A percentile compares a stretch with the other conserved stretches of the same genome.
Evolutionary conservation across 2,113 vertebrate species (phyloP).

Genomic region (Sardina pilchardus): DNA sequence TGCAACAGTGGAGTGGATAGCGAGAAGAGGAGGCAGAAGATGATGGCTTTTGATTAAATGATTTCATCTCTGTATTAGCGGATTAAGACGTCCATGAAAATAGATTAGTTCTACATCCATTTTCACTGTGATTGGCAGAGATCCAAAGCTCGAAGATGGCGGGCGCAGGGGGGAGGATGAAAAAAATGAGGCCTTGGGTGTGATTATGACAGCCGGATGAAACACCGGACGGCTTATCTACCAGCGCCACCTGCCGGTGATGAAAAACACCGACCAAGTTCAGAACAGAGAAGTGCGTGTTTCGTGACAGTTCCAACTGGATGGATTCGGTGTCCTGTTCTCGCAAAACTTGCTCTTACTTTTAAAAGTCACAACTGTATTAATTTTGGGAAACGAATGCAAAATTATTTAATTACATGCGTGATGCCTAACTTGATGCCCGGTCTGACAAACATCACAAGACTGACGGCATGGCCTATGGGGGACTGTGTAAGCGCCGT

Average conservation of each 20-base stretch:
- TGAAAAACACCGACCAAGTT: neutral
- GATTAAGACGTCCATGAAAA: slow-evolving; percentile 75
- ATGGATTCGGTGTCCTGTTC: neutral
- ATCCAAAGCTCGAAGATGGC: slow-evolving; percentile 61
- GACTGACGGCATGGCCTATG: neutral
- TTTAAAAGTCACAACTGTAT: slow-evolving; percentile 12
- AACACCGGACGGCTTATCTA: neutral
- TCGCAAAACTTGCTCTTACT: neutral
- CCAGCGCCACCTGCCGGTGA: slow-evolving; percentile 67
- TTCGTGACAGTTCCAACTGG: neutral
- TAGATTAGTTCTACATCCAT: slow-evolving; percentile 76
- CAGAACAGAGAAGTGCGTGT: neutral
- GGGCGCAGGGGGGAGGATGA: slow-evolving; percentile 27
- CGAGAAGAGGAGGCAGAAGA: slow-evolving; percentile 51
- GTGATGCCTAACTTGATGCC: neutral
- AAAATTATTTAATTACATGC: neutral
- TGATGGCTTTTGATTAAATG: slow-evolving; percentile 74
- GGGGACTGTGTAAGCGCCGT: neutral
- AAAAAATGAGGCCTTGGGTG: slow-evolving; percentile 22
- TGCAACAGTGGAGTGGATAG: slow-evolving; percentile 58
- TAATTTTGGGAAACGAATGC: slow-evolving; percentile 3
- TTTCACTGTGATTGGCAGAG: slow-evolving; percentile 73
- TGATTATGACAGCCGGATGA: neutral
- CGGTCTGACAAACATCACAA: neutral
- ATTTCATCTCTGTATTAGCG: slow-evolving; percentile 72